phyloP scores from a whole-genome alignment of 2,888 invertebrate species.

The Caenorhabditis afra region DNA sequence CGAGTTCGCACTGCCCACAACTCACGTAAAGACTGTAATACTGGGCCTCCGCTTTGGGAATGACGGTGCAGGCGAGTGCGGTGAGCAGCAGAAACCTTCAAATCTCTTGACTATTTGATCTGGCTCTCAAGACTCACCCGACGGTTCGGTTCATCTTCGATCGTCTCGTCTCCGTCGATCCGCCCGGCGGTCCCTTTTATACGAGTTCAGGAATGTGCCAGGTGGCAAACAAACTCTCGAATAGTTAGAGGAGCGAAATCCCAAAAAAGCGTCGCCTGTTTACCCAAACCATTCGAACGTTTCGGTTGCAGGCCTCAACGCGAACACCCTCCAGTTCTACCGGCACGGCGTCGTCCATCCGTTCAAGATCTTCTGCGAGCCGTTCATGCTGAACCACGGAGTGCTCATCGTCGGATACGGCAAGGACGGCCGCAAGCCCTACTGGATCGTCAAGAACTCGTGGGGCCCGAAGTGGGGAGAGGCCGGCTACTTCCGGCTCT shows the following conservation, averaged over 20 bases:
- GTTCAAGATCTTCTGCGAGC: conserved; percentile 74
- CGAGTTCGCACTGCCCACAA: no score
- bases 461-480: conserved; percentile 80
- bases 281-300: conserved; percentile 15
- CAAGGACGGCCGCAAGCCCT: conserved; percentile 75
- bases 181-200: conserved; percentile 21
- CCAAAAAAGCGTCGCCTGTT: conserved; percentile 20
- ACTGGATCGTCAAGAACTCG: conserved; percentile 80
- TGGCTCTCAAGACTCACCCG: conserved; percentile 22
- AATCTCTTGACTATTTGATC: not conserved
- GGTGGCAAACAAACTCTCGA: conserved; percentile 36
- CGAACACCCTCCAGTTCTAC: conserved; percentile 80
- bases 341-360: conserved; percentile 80
- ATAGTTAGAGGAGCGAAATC: conserved; percentile 21
- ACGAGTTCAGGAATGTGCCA: conserved; percentile 14
- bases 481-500: conserved; percentile 84
- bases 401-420: conserved; percentile 80
- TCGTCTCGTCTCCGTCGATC: conserved; percentile 20
- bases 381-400: conserved; percentile 78
- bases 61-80: conserved; percentile 53
- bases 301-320: conserved; percentile 76
- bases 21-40: conserved; percentile 58
- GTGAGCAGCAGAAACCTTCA: conserved; percentile 51
- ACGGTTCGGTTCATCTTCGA: conserved; percentile 52
- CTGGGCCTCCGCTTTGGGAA: conserved; percentile 63